Evolutionary conservation across 2,888 invertebrate genomes (phyloP).

Genomic region (Drosophila melanosoma): DNA sequence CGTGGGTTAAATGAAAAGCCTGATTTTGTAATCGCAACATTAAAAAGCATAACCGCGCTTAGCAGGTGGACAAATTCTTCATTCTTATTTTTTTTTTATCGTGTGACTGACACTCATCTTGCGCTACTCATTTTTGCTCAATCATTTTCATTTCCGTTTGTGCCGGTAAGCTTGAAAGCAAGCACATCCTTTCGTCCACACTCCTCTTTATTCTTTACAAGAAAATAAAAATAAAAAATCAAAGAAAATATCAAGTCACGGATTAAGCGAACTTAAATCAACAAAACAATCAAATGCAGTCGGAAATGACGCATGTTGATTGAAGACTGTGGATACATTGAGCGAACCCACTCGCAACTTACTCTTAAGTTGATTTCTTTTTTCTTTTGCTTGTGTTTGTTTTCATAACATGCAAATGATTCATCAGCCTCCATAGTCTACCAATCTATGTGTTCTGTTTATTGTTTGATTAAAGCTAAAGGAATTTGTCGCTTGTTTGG

Average conservation of each 20-base stretch:
- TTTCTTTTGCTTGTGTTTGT: not conserved
- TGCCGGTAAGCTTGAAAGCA: conserved; percentile 48
- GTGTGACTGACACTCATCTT: not conserved
- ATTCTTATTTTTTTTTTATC: not conserved
- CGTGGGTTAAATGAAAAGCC: conserved; percentile 32
- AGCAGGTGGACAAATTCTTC: conserved; percentile 7
- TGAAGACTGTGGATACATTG: conserved; percentile 37
- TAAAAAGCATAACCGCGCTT: conserved; percentile 7
- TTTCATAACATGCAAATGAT: conserved; percentile 30
- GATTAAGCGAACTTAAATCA: conserved; percentile 34
- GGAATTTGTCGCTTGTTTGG: conserved; percentile 51
- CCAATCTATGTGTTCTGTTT: conserved; percentile 7
- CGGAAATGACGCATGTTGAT: conserved; percentile 58
- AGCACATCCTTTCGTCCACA: not conserved
- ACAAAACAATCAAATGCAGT: conserved; percentile 42
- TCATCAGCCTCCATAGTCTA: conserved; percentile 23
- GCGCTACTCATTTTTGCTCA: conserved; percentile 30
- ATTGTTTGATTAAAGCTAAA: conserved; percentile 46
- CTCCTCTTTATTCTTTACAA: not conserved
- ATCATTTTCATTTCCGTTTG: conserved; percentile 62
- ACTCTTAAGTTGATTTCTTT: not conserved
- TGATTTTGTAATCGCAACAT: conserved; percentile 29
- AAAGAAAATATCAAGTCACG: conserved; percentile 6
- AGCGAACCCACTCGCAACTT: not conserved
- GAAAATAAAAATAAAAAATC: not conserved